Evolutionary conservation across 2,113 vertebrate species (phyloP).

Genomic region (Taxidea taxus): DNA sequence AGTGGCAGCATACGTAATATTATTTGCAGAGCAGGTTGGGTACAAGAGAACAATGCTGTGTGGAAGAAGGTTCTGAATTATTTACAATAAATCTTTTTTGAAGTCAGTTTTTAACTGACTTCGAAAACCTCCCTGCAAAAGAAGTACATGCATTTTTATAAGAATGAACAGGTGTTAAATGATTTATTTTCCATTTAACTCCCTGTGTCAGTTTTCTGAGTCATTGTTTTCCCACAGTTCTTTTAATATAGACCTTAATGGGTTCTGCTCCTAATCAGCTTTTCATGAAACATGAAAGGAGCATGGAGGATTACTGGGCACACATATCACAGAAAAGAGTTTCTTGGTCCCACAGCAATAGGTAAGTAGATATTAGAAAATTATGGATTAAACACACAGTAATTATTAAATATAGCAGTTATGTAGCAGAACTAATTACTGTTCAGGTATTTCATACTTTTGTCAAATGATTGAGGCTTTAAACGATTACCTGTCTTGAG

Average conservation of each 20-base stretch:
- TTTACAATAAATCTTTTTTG: background rate
- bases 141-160: slow-evolving; percentile 12
- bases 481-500: slow-evolving; percentile 22
- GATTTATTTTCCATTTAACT: slow-evolving; percentile 38
- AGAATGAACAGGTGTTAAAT: background rate
- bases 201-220: slow-evolving; percentile 15
- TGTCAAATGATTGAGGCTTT: slow-evolving; percentile 46
- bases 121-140: background rate
- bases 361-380: slow-evolving; percentile 30
- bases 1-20: background rate
- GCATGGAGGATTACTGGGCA: background rate
- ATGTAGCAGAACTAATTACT: slow-evolving; percentile 54
- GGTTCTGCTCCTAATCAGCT: slow-evolving; percentile 33
- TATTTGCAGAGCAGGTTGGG: background rate
- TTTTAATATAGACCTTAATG: slow-evolving; percentile 48
- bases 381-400: slow-evolving; percentile 32
- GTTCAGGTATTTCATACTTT: slow-evolving; percentile 32
- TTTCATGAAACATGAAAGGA: background rate
- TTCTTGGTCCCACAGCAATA: slow-evolving; percentile 42
- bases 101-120: slow-evolving; percentile 12
- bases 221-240: slow-evolving; percentile 43
- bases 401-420: slow-evolving; percentile 56
- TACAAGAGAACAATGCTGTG: background rate
- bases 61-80: background rate
- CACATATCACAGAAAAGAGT: slow-evolving; percentile 10